Evolutionary conservation across 2,113 vertebrate genomes (phyloP), one percentile per base, ranked within the genome.

Genomic region (Rissa tridactyla): DNA sequence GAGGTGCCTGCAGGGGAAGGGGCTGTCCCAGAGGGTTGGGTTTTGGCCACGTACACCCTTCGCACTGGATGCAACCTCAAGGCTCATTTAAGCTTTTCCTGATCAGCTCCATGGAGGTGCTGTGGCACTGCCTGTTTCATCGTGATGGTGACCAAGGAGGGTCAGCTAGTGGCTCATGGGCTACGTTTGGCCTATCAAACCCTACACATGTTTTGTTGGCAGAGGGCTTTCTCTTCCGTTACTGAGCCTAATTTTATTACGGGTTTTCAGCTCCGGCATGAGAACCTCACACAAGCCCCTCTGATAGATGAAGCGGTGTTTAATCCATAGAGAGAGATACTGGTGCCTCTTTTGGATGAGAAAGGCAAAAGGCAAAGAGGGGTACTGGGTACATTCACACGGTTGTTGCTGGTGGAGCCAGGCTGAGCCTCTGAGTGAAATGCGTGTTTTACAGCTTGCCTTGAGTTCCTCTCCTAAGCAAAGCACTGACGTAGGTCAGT

Each of bases 21-120:
- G 34, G 13, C 40, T 70, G 10, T 21, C 21, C 0, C 0, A 46
- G 36, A 52, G 25, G 20, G n/a, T 2, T 84, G 36, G 11, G 5
- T 54, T 66, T 84, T 8, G 42, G 47, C 44, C 11, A 1, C 16
- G 18, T 23, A 52, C 54, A 69, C 40, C 27, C 58, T 80, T 76
- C 11, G 20, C 15, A 11, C 15, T 29, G 46, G 25, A 6, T 60
- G 71, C 1, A 2, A 6, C 47, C 38, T 77, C 64, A 42, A 32
- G 68, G 32, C 21, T 94, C 5, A 0, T 79, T 76, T 57, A 42
- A 64, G 42, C 10, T 69, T 29, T 61, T 77, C n/a, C 69, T 40
- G n/a, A 69, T 72, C 32, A 76, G 46, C 57, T 71, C n/a, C 61
- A 38, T 29, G 77, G n/a, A 27, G 10, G 13, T 73, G 27, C 61